These are phyloP conservation scores for Premnoplex brunnescens DNA, from an alignment of 2,797 vertebrate genomes.

Conservation along the genomic window DNA sequence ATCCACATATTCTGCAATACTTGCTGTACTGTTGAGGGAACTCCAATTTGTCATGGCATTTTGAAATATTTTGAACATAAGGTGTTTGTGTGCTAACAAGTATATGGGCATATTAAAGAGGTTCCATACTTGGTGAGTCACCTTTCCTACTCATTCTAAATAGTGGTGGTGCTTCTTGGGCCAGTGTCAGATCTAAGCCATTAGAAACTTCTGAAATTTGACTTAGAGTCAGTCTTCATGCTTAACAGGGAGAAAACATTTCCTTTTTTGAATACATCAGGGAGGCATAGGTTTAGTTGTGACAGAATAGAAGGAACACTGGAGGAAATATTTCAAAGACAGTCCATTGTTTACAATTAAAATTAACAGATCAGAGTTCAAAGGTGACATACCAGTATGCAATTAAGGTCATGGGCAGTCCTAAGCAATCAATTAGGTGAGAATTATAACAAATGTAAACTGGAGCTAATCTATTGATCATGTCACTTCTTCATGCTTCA, in stretches of 20 bases:
- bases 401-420: slow-evolving; percentile 23
- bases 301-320: not conserved
- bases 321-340: slow-evolving; percentile 26
- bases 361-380: slow-evolving; percentile 51
- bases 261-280: not conserved
- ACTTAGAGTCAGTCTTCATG: not conserved
- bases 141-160: not conserved
- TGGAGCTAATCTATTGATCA: slow-evolving; percentile 40
- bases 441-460: slow-evolving; percentile 46
- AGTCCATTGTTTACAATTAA: slow-evolving; percentile 54
- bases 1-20: not conserved
- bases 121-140: not conserved
- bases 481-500: not conserved
- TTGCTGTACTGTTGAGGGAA: not conserved
- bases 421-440: slow-evolving; percentile 40
- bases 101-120: not conserved
- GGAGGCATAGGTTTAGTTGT: not conserved
- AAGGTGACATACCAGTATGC: slow-evolving; percentile 47
- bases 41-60: not conserved
- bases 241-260: not conserved
- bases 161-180: not conserved
- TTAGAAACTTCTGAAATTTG: not conserved
- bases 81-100: rapidly evolving
- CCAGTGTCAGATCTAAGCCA: not conserved
- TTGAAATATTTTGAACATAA: not conserved